Evolutionary conservation across 2,113 vertebrate genomes (phyloP).

Genomic region (Dipodomys spectabilis): DNA sequence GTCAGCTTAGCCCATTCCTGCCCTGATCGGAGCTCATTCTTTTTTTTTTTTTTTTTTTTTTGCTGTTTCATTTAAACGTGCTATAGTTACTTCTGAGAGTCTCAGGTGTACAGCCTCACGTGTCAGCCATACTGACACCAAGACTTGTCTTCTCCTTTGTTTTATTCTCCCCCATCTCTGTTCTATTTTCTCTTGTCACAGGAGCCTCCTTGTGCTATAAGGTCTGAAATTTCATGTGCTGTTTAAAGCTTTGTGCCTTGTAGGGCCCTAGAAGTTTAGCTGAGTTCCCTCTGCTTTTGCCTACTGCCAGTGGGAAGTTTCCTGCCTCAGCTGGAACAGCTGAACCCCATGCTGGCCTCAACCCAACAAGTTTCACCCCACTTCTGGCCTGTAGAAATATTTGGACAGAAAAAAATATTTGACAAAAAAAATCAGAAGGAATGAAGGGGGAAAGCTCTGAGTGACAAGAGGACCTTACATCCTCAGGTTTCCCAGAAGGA

Average conservation of each 20-base stretch:
- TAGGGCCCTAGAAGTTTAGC: background rate
- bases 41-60: background rate
- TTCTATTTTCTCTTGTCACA: background rate
- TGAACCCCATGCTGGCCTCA: background rate
- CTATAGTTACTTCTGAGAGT: background rate
- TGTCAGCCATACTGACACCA: background rate
- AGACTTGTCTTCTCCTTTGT: background rate
- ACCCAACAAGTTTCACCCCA: background rate
- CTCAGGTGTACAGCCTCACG: background rate
- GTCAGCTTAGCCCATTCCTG: background rate
- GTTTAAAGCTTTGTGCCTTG: background rate
- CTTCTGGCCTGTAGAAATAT: background rate
- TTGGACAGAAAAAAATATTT: background rate
- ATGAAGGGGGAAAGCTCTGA: too few species aligned
- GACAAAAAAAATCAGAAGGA: too few species aligned
- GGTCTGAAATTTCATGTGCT: background rate
- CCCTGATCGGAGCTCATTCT: background rate
- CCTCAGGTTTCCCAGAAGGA: too few species aligned
- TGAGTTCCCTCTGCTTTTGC: background rate
- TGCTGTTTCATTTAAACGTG: background rate
- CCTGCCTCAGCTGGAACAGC: background rate
- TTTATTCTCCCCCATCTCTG: background rate
- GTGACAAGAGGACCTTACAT: too few species aligned
- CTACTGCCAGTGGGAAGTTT: fast-evolving
- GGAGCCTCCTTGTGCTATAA: background rate